Evolutionary conservation across 2,888 invertebrate species (phyloP), one percentile per base, ranked within the genome.

Genomic region (Protophormia terraenovae): DNA sequence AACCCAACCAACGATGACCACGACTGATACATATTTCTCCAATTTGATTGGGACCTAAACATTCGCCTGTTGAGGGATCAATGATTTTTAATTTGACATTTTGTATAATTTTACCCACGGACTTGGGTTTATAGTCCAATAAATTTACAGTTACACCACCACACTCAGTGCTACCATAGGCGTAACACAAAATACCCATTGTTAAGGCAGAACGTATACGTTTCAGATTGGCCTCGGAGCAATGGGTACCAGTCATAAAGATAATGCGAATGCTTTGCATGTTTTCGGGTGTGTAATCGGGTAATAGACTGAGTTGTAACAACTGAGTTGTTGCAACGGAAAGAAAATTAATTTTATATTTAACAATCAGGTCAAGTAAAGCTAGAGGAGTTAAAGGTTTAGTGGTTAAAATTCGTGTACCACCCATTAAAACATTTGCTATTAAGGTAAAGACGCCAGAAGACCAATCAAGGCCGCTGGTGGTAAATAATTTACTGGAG

Each of bases 121-220:
- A 86, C 0, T 53, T 41, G 5, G 86, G 66, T 29, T 88, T 88
- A 27, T 53, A 53, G 4, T 14, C 32, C 0, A 84, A 64, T 7
- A 45, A 24, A 1, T 86, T 72, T 0, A 87, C 67, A 3, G 67
- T 1, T 8, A 72, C 12, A 5, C 67, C 50, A 8, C 89, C 89
- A 10, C 89, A 84, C 79, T 91, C 91, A 2, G 89, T 91, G 84
- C 89, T 86, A 6, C 90, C 91, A 58, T 91, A 91, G 0, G 83
- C 86, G 7, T 88, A 88, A 22, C 86, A 72, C 0, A 91, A 45
- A 60, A 80, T 83, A 3, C 89, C 90, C 5, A 86, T 79, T 12
- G 86, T 87, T 41, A 89, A 87, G 19, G 88, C 80, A 4, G 87
- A 84, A 58, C 89, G 88, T 0, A 89, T 84, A 1, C 88, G 86